Percentiles rank a stretch among this genome's conserved stretches.
Conservation (phyloP, 2,113 vertebrate genomes). For the Callopanchax toddi region DNA sequence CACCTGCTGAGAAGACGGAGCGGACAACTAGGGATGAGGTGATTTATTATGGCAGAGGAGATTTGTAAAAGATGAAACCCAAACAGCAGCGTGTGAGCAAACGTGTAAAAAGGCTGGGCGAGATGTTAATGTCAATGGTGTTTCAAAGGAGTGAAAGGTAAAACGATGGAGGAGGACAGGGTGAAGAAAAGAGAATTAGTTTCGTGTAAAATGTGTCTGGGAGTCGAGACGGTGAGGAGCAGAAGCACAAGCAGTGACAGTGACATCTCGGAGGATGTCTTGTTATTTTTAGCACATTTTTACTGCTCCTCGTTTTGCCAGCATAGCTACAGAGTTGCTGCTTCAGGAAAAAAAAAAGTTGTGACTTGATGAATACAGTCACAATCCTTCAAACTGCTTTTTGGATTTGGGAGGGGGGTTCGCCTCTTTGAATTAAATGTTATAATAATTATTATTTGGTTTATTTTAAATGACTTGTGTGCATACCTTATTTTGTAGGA, state of each 20-base stretch:
- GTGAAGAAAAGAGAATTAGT: conserved; percentile 16
- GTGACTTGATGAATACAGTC: no score
- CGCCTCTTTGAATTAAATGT: no score
- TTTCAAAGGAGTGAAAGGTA: neutral
- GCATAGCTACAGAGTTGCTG: conserved; percentile 47
- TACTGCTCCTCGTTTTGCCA: conserved; percentile 26
- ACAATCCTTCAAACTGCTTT: no score
- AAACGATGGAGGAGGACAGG: conserved; percentile 16
- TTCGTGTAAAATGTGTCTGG: conserved; percentile 15
- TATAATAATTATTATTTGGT: no score
- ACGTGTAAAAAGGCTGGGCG: neutral
- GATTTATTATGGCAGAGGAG: conserved; percentile 4
- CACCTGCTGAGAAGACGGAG: conserved; percentile 74
- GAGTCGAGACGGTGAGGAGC: conserved; percentile 31
- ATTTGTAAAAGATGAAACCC: conserved; percentile 35
- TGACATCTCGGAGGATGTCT: conserved; percentile 52
- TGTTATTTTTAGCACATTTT: conserved; percentile 63
- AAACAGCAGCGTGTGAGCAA: neutral
- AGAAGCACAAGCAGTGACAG: conserved; percentile 45
- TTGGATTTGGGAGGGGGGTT: no score
- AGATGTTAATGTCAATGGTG: neutral
- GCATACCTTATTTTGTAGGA: conserved; percentile 82
- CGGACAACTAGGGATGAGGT: neutral
- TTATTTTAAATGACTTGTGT: no score
- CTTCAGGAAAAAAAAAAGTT: conserved; percentile 33